Evolutionary conservation across 1,140 invertebrate species (phyloP), one percentile per base, ranked within the genome.

Genomic region (Parapsyche elsis): DNA sequence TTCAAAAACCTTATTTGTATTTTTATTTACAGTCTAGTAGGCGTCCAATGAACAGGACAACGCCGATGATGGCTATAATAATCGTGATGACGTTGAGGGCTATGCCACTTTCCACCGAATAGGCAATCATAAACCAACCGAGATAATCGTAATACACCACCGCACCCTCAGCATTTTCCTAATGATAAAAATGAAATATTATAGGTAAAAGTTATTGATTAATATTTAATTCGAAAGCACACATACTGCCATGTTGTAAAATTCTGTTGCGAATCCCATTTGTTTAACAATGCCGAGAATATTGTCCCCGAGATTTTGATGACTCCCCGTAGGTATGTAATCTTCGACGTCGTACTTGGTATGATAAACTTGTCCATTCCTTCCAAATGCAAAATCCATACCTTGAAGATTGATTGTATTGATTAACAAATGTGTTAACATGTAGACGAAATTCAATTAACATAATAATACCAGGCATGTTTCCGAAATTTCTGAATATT

Each of bases 341-440:
- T 91, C 86, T 26, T 92, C 90, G 59, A 84, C 84, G 85, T 96
- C 94, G 87, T 92, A 92, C 76, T 91, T 90, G 1, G 94, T 96
- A 87, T 96, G 95, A 86, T 96, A 96, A 0, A 94, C 90, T 86
- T 93, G 93, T 21, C 94, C 94, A 89, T 94, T 93, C 79, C 91
- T 90, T 57, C 90, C 88, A 86, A 94, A 94, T 7, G 94, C 94
- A 87, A 95, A 92, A 87, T 95, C 95, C 4, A 95, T 84, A 57
- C 94, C 94, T 93, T 84, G n/a, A 84, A 16, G 86, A 86, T 81
- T 21, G 78, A 61, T 23, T 70, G 12, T 21, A 59, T 59, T 59
- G 5, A 16, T 10, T 59, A 10, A 64, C 26, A 14, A 12, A 12
- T 24, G 9, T 71, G 16, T 7, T 71, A 77, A 9, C 7, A 26